Percentiles rank a stretch among this genome's conserved stretches.
Conservation (phyloP, 2,888 invertebrate species). For the Ophonus ardosiacus region DNA sequence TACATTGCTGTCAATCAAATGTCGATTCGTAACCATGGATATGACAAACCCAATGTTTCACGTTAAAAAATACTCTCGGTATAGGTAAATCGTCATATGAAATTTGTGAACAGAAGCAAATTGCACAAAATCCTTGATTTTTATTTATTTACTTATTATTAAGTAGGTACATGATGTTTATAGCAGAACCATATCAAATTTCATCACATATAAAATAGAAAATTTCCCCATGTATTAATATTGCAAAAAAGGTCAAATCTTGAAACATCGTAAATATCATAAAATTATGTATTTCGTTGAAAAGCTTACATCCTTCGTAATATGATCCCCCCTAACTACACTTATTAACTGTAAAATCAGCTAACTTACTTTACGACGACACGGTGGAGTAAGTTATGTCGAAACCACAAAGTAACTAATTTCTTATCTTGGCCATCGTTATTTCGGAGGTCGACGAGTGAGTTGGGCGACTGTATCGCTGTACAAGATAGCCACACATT, state of each 20-base stretch:
- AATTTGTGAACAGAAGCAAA: too few species aligned
- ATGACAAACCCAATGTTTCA: too few species aligned
- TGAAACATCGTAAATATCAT: not conserved
- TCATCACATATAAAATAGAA: not conserved
- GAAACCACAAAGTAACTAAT: not conserved
- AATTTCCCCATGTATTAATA: not conserved
- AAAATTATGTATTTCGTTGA: conserved; percentile 1
- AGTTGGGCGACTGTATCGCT: conserved; percentile 47
- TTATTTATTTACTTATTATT: too few species aligned
- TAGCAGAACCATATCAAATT: not conserved
- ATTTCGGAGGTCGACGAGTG: conserved; percentile 11
- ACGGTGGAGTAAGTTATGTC: not conserved
- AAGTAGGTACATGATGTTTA: not conserved
- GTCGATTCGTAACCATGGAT: too few species aligned
- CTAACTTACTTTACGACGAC: not conserved
- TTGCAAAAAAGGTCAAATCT: not conserved
- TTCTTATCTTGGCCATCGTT: not conserved
- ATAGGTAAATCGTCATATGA: too few species aligned
- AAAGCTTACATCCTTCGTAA: not conserved
- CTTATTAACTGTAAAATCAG: not conserved
- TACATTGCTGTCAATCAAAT: too few species aligned
- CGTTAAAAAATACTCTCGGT: too few species aligned
- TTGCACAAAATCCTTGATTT: too few species aligned
- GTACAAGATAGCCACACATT: conserved; percentile 47
- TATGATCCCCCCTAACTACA: not conserved